Conservation (phyloP, 1,140 invertebrate genomes). For the Achroia grisella region DNA sequence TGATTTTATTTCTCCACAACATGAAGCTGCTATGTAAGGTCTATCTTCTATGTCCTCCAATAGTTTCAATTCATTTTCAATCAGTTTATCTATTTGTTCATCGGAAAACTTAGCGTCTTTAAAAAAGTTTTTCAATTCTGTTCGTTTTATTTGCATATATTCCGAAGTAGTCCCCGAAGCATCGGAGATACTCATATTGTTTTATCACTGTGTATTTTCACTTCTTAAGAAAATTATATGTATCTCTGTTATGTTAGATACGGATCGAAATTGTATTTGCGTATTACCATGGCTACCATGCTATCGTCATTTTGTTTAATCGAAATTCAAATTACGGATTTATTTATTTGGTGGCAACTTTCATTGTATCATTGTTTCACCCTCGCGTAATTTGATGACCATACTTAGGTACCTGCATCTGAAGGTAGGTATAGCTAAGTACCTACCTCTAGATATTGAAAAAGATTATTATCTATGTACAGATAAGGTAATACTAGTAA, state of each 20-base stretch:
- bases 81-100: constrained; percentile 39
- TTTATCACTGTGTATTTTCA: neutral
- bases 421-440: too few species aligned
- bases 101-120: constrained; percentile 41
- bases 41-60: constrained; percentile 14
- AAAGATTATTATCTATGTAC: too few species aligned
- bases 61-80: constrained; percentile 55
- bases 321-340: constrained; percentile 18
- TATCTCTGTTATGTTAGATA: too few species aligned
- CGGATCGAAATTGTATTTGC: constrained; percentile 11
- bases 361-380: too few species aligned
- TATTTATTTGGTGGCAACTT: too few species aligned
- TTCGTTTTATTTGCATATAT: constrained; percentile 42
- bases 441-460: too few species aligned
- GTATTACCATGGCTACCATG: constrained; percentile 19
- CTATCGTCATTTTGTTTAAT: constrained; percentile 14
- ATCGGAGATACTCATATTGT: constrained; percentile 13
- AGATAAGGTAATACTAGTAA: too few species aligned
- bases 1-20: constrained; percentile 36
- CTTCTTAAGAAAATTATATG: neutral
- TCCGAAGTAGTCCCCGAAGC: constrained; percentile 5
- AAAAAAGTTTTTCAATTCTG: constrained; percentile 47
- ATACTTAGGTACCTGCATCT: too few species aligned
- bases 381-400: too few species aligned
- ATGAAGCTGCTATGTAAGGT: constrained; percentile 48